Base-by-base conservation (phyloP, 2,888 invertebrate species). In the Cosmia trapezina region DNA sequence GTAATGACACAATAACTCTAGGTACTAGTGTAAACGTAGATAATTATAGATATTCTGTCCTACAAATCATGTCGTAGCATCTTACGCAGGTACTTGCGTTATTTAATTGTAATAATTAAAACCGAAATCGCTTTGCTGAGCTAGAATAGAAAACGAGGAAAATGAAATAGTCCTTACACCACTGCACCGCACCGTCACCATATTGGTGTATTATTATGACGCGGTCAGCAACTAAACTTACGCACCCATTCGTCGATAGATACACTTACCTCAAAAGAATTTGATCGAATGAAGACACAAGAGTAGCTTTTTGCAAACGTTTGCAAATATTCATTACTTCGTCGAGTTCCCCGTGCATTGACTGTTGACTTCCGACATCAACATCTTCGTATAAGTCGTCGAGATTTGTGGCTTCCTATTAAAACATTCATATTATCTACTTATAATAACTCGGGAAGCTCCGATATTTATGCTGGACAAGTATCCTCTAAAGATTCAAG, bases 291-390 rank as follows among this genome's bases (percentile, higher is more conserved):
- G 93, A 89, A 6, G 96, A 93, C 1, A 96, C 96, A 0, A 96
- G 89, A 0, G 95, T 94, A 1, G 95, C 93, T 47, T 89, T 93
- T 79, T 96, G 96, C 66, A 96, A 89, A 9, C 91, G 90, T 84
- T 95, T 95, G 86, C 96, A 96, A 61, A 94, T 95, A 0, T 88
- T 86, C 94, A 94, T 93, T 0, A 96, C 94, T 76, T 95, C 96
- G 57, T 96, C 96, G 17, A 96, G 89, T 77, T 96, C 96, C 93
- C 95, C 95, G 78, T 95, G 96, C 14, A 95, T 91, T 0, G 96
- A 96, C 69, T 94, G 94, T 4, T 91, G 86, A 68, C 95, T 95
- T 17, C 84, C 87, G 0, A 82, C 89, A 9, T 95, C 96, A 37
- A 89, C 91, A 7, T 95, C 94, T 82, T 95, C 95, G 65, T 96